Conservation (phyloP, 2,797 vertebrate species). For the Molossus alvarezi region DNA sequence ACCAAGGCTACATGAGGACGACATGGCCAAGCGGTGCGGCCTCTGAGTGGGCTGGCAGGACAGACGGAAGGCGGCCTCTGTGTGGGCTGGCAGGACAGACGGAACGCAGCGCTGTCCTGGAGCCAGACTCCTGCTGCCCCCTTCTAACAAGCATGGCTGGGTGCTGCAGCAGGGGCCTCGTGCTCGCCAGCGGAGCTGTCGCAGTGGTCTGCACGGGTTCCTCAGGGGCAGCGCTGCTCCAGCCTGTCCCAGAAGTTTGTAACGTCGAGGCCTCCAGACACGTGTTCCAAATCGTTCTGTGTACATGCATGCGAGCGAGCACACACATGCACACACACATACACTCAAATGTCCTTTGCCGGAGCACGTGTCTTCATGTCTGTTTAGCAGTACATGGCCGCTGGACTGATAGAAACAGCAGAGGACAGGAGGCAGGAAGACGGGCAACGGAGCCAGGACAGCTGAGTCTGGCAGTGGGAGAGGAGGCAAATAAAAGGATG, state of each 20-base stretch:
- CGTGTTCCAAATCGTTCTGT: background rate
- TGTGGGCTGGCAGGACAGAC: background rate
- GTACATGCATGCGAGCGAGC: background rate
- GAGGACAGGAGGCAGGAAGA: background rate
- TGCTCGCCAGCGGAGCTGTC: background rate
- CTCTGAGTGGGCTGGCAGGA: background rate
- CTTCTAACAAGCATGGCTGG: too few species aligned
- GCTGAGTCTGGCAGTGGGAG: background rate
- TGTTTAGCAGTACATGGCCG: background rate
- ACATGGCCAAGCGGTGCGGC: background rate
- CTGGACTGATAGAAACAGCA: background rate
- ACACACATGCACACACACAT: fast-evolving
- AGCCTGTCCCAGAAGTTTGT: background rate
- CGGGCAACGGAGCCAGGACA: background rate
- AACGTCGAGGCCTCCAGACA: background rate
- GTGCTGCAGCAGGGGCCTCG: background rate
- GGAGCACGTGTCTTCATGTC: background rate
- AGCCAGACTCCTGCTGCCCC: background rate
- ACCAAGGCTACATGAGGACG: conserved; percentile 24
- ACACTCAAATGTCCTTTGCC: background rate
- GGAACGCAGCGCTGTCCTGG: fast-evolving
- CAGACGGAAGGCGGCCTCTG: fast-evolving
- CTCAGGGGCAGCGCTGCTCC: background rate
- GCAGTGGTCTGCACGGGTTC: background rate
- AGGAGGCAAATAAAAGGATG: background rate